Conservation (phyloP, 1,140 invertebrate genomes). For the Drosophila nigromelanica region DNA sequence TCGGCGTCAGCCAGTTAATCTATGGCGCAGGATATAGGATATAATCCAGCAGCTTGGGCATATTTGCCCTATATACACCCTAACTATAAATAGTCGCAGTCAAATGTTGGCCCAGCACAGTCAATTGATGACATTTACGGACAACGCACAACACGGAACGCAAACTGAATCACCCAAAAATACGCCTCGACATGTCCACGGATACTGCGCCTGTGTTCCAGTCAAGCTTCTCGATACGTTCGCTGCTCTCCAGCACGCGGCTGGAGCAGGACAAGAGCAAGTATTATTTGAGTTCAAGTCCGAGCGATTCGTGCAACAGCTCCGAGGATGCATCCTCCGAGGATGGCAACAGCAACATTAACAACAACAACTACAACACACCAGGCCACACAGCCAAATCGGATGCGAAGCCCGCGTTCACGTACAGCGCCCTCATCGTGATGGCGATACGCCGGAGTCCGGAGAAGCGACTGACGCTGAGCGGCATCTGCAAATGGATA, state of each 20-base stretch:
- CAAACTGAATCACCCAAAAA: too few species aligned
- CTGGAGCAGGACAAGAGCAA: conserved; percentile 4
- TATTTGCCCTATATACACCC: not conserved
- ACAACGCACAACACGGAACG: conserved; percentile 10
- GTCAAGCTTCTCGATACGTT: conserved; percentile 66
- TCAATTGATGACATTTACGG: conserved; percentile 11
- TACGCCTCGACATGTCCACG: conserved; percentile 13
- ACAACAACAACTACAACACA: conserved; percentile 69
- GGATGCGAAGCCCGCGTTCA: conserved; percentile 90
- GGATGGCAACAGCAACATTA: conserved; percentile 18
- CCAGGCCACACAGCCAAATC: conserved; percentile 87
- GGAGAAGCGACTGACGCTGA: conserved; percentile 92
- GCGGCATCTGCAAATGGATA: conserved; percentile 95
- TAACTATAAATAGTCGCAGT: conserved; percentile 24
- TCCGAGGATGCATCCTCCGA: conserved; percentile 57
- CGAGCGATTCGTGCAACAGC: conserved; percentile 39
- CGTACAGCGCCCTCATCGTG: conserved; percentile 97
- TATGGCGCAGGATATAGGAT: conserved; percentile 30
- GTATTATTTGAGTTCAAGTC: conserved; percentile 18
- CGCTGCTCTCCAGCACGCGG: conserved; percentile 30
- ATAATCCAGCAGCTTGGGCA: conserved; percentile 33
- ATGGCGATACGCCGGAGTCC: conserved; percentile 98
- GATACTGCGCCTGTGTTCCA: conserved; percentile 54
- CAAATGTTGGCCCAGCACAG: not conserved
- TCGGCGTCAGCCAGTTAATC: conserved; percentile 26